Conservation (phyloP, 2,888 invertebrate species). For the Micropterix aruncella region DNA sequence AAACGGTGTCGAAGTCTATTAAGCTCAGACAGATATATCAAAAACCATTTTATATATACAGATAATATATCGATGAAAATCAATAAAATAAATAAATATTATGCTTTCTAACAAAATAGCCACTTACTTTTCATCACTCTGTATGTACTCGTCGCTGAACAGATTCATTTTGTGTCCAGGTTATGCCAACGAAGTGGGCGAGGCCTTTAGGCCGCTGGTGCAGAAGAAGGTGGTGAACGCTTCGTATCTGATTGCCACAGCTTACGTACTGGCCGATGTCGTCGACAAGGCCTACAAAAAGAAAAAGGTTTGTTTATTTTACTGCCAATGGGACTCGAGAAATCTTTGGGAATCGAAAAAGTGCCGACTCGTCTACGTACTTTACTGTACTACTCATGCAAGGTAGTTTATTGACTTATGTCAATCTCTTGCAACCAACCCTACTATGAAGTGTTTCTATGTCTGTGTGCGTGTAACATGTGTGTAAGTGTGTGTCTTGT, state of each 20-base stretch:
- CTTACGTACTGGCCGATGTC: slow-evolving; percentile 82
- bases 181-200: slow-evolving; percentile 93
- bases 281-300: slow-evolving; percentile 57
- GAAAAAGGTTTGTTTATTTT: slow-evolving; percentile 35
- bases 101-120: no score
- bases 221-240: slow-evolving; percentile 51
- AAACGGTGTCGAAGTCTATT: no score
- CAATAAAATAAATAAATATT: no score
- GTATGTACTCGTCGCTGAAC: slow-evolving; percentile 33
- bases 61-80: no score
- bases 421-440: no score
- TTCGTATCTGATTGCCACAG: slow-evolving; percentile 69
- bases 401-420: neutral
- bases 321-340: slow-evolving; percentile 8
- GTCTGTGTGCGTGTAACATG: no score
- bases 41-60: no score
- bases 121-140: slow-evolving; percentile 24
- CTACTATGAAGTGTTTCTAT: no score
- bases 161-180: slow-evolving; percentile 36
- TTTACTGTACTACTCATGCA: slow-evolving; percentile 3
- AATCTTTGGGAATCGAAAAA: neutral
- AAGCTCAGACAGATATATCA: no score
- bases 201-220: slow-evolving; percentile 75
- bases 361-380: slow-evolving; percentile 2
- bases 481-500: no score